Evolutionary conservation across 2,113 vertebrate species (phyloP).

Genomic region (Mungos mungo): DNA sequence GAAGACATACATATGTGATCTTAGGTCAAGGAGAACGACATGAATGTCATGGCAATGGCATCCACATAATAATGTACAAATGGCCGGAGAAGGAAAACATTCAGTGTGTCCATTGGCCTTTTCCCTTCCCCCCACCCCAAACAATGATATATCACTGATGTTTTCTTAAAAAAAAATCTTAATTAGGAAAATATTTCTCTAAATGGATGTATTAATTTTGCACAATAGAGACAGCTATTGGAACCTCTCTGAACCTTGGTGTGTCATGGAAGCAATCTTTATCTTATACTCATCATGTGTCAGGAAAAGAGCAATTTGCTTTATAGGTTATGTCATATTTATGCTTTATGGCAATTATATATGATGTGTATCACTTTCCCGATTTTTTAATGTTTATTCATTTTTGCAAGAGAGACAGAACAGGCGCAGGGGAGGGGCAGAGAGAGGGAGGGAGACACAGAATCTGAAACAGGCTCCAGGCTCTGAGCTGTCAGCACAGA

Average conservation of each 20-base stretch:
- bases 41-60: background rate
- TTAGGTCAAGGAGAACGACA: background rate
- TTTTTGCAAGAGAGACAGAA: too few species aligned
- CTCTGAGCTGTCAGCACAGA: too few species aligned
- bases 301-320: background rate
- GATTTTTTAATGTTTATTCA: too few species aligned
- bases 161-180: background rate
- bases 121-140: background rate
- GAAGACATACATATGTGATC: background rate
- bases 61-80: rapidly evolving
- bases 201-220: background rate
- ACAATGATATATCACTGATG: background rate
- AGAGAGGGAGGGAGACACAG: too few species aligned
- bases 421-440: too few species aligned
- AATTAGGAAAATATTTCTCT: slow-evolving; percentile 6
- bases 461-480: too few species aligned
- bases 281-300: background rate
- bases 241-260: background rate
- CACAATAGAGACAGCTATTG: background rate
- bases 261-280: background rate
- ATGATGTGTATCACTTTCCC: background rate
- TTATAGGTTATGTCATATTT: background rate
- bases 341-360: background rate
- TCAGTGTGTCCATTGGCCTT: rapidly evolving
- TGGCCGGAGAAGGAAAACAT: background rate